phyloP scores from a whole-genome alignment of 2,113 vertebrate genomes.

The Rhagologus leucostigma region DNA sequence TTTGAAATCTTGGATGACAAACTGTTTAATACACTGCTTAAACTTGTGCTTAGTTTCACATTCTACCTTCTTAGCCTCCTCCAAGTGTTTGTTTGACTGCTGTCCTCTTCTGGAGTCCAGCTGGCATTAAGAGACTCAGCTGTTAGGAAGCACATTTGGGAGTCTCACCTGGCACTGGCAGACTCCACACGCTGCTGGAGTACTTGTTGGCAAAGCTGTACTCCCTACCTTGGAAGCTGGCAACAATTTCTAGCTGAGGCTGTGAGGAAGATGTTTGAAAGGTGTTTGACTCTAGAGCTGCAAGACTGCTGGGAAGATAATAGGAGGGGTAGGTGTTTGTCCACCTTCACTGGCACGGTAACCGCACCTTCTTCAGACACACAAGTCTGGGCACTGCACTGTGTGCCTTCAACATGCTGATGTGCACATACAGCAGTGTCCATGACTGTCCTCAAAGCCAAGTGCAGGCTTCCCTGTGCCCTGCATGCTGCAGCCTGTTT shows the following conservation, averaged over 20 bases:
- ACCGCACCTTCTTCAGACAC: not conserved
- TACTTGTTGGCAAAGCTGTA: not conserved
- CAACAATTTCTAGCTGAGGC: not conserved
- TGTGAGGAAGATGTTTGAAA: not conserved
- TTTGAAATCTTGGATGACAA: not conserved
- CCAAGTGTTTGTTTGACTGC: conserved; percentile 15
- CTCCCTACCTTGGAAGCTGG: not conserved
- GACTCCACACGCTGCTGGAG: not conserved
- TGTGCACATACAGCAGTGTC: not conserved
- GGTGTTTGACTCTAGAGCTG: not conserved
- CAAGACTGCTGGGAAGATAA: not conserved
- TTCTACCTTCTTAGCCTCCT: not conserved
- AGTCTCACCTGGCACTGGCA: not conserved
- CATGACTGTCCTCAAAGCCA: not conserved
- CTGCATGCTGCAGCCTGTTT: not conserved
- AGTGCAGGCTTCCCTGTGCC: not conserved
- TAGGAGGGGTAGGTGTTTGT: not conserved
- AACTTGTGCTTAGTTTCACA: not conserved
- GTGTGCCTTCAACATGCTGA: rapidly evolving
- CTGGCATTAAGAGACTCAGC: not conserved
- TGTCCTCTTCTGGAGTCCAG: not conserved
- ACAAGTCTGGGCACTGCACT: not conserved
- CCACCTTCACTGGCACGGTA: rapidly evolving
- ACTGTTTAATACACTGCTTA: not conserved
- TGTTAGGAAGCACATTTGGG: not conserved